These are phyloP conservation scores for Synergus laeviventris DNA, from an alignment of 2,888 invertebrate species.

Conservation along the genomic window DNA sequence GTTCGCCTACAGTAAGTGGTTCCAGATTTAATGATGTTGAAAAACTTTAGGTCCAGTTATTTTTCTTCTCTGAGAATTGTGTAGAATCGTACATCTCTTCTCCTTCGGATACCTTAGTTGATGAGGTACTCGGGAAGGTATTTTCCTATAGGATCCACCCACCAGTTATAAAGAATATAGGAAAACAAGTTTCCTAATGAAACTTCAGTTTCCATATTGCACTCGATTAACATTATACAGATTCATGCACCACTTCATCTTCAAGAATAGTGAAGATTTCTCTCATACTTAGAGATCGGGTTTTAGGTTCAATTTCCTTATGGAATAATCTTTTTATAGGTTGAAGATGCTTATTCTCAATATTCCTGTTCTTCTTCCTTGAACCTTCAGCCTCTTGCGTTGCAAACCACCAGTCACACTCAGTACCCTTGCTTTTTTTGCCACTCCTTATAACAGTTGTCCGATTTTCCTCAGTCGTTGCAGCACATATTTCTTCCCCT, in stretches of 20 bases:
- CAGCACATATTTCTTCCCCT: too few relatives aligned
- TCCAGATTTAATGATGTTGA: too few relatives aligned
- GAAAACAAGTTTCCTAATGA: too few relatives aligned
- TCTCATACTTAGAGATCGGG: background rate
- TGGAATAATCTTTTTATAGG: background rate
- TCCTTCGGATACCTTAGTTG: too few relatives aligned
- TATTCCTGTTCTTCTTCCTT: background rate
- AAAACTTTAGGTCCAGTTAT: too few relatives aligned
- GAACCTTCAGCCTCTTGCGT: slow-evolving; percentile 1
- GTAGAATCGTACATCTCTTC: too few relatives aligned
- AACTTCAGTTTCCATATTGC: background rate
- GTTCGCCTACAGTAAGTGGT: background rate
- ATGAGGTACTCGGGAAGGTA: too few relatives aligned
- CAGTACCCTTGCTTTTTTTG: background rate
- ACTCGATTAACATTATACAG: background rate
- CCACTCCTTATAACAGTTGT: background rate
- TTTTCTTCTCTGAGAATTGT: too few relatives aligned
- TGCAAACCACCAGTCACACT: background rate
- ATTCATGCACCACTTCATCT: background rate
- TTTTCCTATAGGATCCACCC: too few relatives aligned
- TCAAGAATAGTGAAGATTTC: background rate
- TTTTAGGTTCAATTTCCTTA: background rate
- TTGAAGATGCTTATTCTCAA: background rate
- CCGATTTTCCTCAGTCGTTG: background rate
- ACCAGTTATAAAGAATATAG: too few relatives aligned